These are phyloP conservation scores for Molorchus minor DNA, from an alignment of 2,888 invertebrate species.

Conservation along the genomic window DNA sequence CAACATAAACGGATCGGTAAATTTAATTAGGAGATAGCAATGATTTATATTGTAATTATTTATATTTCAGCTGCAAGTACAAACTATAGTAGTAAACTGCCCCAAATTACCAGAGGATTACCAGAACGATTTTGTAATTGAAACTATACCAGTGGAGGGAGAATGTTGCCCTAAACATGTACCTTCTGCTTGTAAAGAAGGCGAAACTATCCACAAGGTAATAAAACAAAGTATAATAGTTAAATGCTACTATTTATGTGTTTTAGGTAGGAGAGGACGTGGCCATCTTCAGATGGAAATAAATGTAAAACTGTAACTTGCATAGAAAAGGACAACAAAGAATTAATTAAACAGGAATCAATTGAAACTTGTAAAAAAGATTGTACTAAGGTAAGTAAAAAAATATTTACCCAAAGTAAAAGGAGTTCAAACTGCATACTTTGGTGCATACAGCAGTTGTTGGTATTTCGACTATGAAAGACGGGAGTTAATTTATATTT, in stretches of 20 bases:
- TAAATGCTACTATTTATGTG: slow-evolving; percentile 10
- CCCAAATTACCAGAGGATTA: slow-evolving; percentile 62
- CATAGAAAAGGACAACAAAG: slow-evolving; percentile 61
- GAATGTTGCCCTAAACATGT: slow-evolving; percentile 69
- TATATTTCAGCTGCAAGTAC: slow-evolving; percentile 66
- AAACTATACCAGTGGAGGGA: slow-evolving; percentile 62
- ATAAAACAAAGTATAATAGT: background rate
- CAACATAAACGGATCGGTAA: slow-evolving; percentile 63
- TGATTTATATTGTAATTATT: slow-evolving; percentile 16
- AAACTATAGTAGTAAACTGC: slow-evolving; percentile 66
- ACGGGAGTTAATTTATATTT: too few species aligned
- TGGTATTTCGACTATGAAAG: too few species aligned
- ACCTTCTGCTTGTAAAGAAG: slow-evolving; percentile 67
- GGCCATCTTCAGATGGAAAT: slow-evolving; percentile 61
- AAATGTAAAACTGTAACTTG: slow-evolving; percentile 69
- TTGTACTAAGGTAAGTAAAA: slow-evolving; percentile 58
- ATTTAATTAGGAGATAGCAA: too few species aligned
- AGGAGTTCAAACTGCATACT: too few species aligned
- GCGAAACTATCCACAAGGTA: slow-evolving; percentile 62
- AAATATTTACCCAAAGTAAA: too few species aligned
- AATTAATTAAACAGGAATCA: slow-evolving; percentile 66
- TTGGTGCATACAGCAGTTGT: too few species aligned
- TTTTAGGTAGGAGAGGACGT: slow-evolving; percentile 55
- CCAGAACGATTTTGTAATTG: slow-evolving; percentile 64
- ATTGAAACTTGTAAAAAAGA: slow-evolving; percentile 66